These are phyloP conservation scores for Ochropacha duplaris DNA, from an alignment of 2,888 invertebrate species.

Conservation along the genomic window DNA sequence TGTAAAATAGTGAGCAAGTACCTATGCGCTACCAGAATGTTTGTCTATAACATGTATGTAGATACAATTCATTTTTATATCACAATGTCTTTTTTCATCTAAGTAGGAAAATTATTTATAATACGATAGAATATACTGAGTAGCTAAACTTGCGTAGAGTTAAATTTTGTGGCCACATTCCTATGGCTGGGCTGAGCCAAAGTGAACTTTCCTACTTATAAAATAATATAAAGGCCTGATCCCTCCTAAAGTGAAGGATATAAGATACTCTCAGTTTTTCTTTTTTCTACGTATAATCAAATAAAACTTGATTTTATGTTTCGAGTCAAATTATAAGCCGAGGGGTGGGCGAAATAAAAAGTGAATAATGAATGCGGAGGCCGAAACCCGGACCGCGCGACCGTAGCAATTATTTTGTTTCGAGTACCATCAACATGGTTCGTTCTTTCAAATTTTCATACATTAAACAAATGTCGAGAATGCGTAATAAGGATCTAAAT, in stretches of 20 bases:
- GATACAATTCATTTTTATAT: neutral
- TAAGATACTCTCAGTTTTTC: conserved; percentile 66
- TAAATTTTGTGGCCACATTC: neutral
- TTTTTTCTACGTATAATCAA: conserved; percentile 76
- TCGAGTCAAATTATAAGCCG: conserved; percentile 81
- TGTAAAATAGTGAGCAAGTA: too few relatives aligned
- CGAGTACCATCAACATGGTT: conserved; percentile 81
- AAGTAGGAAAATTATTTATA: too few relatives aligned
- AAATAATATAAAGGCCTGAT: neutral
- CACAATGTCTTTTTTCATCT: too few relatives aligned
- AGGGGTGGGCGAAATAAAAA: conserved; percentile 80
- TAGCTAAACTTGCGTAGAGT: neutral
- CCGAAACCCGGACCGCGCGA: conserved; percentile 77
- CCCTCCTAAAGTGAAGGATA: conserved; percentile 70
- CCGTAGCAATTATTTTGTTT: conserved; percentile 83
- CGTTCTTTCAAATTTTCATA: conserved; percentile 82
- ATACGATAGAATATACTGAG: neutral
- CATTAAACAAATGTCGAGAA: conserved; percentile 81
- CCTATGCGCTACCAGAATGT: too few relatives aligned
- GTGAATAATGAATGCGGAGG: conserved; percentile 82
- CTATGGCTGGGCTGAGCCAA: neutral
- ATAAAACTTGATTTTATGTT: conserved; percentile 83
- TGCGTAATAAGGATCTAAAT: conserved; percentile 78
- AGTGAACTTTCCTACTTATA: neutral
- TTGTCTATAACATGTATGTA: too few relatives aligned